Conservation (phyloP, 2,797 vertebrate species). For the Remorina albescens region DNA sequence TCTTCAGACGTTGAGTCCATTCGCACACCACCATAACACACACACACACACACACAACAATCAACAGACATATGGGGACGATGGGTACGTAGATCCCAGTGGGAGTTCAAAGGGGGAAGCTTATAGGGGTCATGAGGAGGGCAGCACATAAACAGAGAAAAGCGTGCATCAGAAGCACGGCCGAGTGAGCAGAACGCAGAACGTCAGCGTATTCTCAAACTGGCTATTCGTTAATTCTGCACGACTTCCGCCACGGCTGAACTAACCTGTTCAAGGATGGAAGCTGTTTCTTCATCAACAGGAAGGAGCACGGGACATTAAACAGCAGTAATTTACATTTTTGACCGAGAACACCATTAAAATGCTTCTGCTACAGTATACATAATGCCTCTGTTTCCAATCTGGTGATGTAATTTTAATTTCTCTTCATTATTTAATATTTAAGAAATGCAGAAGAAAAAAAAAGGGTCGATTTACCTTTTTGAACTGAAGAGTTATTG, state of each 20-base stretch:
- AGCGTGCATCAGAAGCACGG: constrained; percentile 4
- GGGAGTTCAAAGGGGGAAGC: constrained; percentile 33
- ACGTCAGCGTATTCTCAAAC: constrained; percentile 33
- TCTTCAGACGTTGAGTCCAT: background rate
- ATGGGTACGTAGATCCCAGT: constrained; percentile 19
- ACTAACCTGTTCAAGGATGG: constrained; percentile 62
- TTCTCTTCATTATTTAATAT: background rate
- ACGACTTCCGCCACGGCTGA: constrained; percentile 57
- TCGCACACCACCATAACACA: too few relatives aligned
- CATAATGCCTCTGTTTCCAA: too few relatives aligned
- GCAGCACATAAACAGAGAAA: constrained; percentile 15
- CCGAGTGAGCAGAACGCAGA: constrained; percentile 43
- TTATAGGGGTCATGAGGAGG: constrained; percentile 33
- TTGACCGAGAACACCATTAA: constrained; percentile 46
- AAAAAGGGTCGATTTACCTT: constrained; percentile 49
- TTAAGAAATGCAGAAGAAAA: constrained; percentile 20
- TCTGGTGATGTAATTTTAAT: constrained; percentile 31
- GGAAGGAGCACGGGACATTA: constrained; percentile 29
- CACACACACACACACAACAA: background rate
- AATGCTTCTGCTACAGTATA: constrained; percentile 23
- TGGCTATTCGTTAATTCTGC: constrained; percentile 52
- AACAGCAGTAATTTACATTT: constrained; percentile 48
- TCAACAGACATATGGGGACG: constrained; percentile 16
- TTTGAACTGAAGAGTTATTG: constrained; percentile 48
- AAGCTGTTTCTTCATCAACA: constrained; percentile 33